Evolutionary conservation across 2,113 vertebrate genomes (phyloP).

Genomic region (Ovis canadensis): DNA sequence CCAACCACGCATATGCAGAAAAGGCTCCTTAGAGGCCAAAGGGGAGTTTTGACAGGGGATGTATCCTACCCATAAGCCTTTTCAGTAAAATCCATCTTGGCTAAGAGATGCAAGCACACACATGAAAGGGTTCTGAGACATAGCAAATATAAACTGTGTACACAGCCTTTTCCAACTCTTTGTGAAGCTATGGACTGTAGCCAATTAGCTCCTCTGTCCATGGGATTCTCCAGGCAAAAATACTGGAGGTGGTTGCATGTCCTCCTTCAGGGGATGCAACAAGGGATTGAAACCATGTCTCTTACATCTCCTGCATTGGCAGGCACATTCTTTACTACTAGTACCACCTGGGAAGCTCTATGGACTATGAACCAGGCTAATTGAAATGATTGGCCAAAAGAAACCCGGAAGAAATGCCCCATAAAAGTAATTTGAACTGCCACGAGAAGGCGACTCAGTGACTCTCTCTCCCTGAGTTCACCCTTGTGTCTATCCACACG

Average conservation of each 20-base stretch:
- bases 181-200: background rate
- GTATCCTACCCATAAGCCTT: background rate
- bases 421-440: background rate
- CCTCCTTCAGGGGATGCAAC: background rate
- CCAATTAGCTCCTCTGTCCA: background rate
- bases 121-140: background rate
- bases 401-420: background rate
- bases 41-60: background rate
- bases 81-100: background rate
- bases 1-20: background rate
- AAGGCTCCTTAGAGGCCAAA: background rate
- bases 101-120: background rate
- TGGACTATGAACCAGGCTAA: background rate
- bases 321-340: background rate
- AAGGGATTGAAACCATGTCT: background rate
- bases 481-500: background rate
- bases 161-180: rapidly evolving
- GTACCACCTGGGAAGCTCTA: background rate
- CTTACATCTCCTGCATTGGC: background rate
- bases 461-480: background rate
- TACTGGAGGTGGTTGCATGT: background rate
- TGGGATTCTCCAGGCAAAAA: background rate
- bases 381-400: background rate
- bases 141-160: background rate
- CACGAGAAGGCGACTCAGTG: rapidly evolving